Conservation (phyloP, 1,140 invertebrate genomes). For the Vollenhovia emeryi region DNA sequence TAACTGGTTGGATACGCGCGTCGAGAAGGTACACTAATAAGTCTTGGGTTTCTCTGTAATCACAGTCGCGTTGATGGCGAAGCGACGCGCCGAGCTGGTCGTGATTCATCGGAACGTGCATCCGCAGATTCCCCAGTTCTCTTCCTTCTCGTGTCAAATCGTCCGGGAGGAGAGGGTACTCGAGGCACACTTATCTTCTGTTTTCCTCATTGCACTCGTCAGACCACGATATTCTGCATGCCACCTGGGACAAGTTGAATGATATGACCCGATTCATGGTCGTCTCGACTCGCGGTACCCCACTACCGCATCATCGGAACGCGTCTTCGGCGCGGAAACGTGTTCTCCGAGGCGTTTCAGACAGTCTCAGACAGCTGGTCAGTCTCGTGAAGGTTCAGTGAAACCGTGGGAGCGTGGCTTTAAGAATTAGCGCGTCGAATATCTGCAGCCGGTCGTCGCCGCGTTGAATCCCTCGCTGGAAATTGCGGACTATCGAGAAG, state of each 20-base stretch:
- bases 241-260: not conserved
- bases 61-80: not conserved
- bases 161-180: not conserved
- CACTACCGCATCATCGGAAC: not conserved
- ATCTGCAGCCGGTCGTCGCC: not conserved
- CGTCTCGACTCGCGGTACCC: not conserved
- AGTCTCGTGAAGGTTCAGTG: not conserved
- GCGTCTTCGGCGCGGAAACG: not conserved
- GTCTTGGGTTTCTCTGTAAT: not conserved
- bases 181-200: not conserved
- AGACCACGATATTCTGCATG: not conserved
- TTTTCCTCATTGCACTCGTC: conserved; percentile 25
- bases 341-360: not conserved
- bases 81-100: not conserved
- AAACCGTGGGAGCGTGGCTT: not conserved
- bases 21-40: not conserved
- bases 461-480: too few species aligned
- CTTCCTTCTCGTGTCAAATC: not conserved
- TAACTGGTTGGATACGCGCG: not conserved
- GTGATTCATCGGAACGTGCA: conserved; percentile 7
- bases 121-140: not conserved
- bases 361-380: conserved; percentile 6
- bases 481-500: not conserved
- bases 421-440: not conserved
- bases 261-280: conserved; percentile 8